Conservation (phyloP, 2,797 vertebrate species). For the Chaetodon trifasciatus region DNA sequence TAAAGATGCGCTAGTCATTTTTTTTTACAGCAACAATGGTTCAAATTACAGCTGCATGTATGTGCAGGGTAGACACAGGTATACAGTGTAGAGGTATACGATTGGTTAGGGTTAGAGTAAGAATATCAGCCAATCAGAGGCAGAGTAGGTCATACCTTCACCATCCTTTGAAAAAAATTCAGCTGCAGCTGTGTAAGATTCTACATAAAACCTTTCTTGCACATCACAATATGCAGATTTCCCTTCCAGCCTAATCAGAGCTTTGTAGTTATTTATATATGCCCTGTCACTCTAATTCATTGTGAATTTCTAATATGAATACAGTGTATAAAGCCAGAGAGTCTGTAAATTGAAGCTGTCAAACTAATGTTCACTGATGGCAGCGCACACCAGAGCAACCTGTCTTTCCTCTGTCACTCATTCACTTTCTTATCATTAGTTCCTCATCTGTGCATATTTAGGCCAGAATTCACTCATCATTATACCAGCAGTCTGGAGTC, state of each 20-base stretch:
- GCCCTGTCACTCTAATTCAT: slow-evolving; percentile 29
- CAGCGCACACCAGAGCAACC: slow-evolving; percentile 43
- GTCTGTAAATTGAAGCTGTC: slow-evolving; percentile 58
- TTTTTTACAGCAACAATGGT: neutral
- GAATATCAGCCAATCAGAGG: too few species aligned
- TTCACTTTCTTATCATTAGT: slow-evolving; percentile 67
- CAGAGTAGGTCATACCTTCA: too few species aligned
- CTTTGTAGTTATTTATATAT: neutral
- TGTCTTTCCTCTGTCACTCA: slow-evolving; percentile 57
- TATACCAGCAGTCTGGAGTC: slow-evolving; percentile 37
- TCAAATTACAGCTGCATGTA: neutral
- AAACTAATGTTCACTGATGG: slow-evolving; percentile 33
- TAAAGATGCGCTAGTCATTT: neutral
- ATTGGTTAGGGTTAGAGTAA: too few species aligned
- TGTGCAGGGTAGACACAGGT: too few species aligned
- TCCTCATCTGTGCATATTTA: slow-evolving; percentile 69
- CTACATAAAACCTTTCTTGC: neutral
- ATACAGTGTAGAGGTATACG: too few species aligned
- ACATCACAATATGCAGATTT: neutral
- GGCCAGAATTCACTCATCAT: slow-evolving; percentile 67
- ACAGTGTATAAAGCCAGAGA: slow-evolving; percentile 13
- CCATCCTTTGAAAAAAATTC: too few species aligned
- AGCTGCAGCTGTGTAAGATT: neutral
- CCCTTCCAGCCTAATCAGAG: neutral
- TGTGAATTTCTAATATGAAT: slow-evolving; percentile 28